These are phyloP conservation scores for Dryobotodes eremita DNA, from an alignment of 2,888 invertebrate species.

Conservation along the genomic window DNA sequence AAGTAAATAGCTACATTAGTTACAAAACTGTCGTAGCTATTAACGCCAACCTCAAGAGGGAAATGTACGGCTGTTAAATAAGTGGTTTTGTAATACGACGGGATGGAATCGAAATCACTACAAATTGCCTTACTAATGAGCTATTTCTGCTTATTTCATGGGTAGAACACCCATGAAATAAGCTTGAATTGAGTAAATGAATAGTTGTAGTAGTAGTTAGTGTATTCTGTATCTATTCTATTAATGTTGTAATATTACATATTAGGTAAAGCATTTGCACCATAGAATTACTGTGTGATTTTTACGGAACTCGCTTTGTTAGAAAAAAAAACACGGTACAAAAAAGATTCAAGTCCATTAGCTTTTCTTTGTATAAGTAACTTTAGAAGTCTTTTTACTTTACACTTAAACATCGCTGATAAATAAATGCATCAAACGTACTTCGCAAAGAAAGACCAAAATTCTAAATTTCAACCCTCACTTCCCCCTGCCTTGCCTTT, in stretches of 20 bases:
- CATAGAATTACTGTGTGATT: too few relatives aligned
- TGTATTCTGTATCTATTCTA: too few relatives aligned
- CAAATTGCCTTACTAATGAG: not conserved
- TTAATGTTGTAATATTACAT: not conserved
- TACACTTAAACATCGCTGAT: not conserved
- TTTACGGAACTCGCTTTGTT: too few relatives aligned
- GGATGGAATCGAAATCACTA: not conserved
- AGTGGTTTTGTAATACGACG: not conserved
- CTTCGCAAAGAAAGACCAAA: not conserved
- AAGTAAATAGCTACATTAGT: too few relatives aligned
- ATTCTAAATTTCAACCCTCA: not conserved
- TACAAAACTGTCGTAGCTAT: too few relatives aligned
- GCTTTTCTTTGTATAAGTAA: too few relatives aligned
- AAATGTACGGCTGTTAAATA: not conserved
- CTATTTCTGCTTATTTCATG: not conserved
- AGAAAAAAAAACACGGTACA: too few relatives aligned
- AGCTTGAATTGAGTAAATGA: not conserved
- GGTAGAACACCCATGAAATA: not conserved
- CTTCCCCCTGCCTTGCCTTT: constrained; percentile 7
- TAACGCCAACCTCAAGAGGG: too few relatives aligned
- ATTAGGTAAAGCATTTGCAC: too few relatives aligned
- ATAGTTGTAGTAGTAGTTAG: not conserved
- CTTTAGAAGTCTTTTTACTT: not conserved
- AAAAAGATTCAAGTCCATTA: too few relatives aligned
- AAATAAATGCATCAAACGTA: not conserved